Evolutionary conservation across 2,888 invertebrate genomes (phyloP).

Genomic region (Pseudococcus longispinus): DNA sequence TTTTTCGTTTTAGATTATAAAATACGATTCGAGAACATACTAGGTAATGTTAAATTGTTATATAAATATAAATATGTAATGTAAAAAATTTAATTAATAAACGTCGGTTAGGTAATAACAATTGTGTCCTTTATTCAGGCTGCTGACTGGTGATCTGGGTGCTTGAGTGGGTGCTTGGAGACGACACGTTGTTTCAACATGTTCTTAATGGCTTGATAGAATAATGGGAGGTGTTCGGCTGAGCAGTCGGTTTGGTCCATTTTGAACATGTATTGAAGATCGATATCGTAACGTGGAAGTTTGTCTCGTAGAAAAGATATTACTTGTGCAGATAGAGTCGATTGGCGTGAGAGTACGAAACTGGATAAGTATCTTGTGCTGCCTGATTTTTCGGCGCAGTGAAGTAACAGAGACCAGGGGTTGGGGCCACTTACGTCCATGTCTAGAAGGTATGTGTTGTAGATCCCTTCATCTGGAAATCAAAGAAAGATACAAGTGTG

Average conservation of each 20-base stretch:
- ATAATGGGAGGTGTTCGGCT: constrained; percentile 53
- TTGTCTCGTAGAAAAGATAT: constrained; percentile 78
- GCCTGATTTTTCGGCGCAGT: constrained; percentile 83
- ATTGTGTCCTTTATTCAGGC: background rate
- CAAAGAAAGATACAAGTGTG: no score
- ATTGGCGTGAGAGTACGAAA: constrained; percentile 76
- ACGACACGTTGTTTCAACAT: background rate
- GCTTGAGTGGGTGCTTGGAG: constrained; percentile 57
- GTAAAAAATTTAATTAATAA: constrained; percentile 50
- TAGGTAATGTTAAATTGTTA: constrained; percentile 53
- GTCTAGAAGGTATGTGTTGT: constrained; percentile 86
- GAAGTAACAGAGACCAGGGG: constrained; percentile 82
- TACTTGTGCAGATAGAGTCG: constrained; percentile 71
- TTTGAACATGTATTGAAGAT: constrained; percentile 81
- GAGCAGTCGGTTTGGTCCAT: constrained; percentile 77
- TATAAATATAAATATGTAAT: constrained; percentile 56
- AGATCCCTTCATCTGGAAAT: constrained; percentile 73
- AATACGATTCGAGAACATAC: constrained; percentile 51
- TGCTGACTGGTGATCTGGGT: constrained; percentile 25
- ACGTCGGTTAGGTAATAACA: constrained; percentile 47
- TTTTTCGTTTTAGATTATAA: constrained; percentile 49
- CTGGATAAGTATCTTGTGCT: constrained; percentile 82
- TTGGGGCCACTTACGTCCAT: constrained; percentile 72
- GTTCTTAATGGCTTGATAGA: constrained; percentile 46
- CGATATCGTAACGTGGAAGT: constrained; percentile 80